These are phyloP conservation scores for Chauna torquata DNA, from an alignment of 2,113 vertebrate species.

Conservation along the genomic window DNA sequence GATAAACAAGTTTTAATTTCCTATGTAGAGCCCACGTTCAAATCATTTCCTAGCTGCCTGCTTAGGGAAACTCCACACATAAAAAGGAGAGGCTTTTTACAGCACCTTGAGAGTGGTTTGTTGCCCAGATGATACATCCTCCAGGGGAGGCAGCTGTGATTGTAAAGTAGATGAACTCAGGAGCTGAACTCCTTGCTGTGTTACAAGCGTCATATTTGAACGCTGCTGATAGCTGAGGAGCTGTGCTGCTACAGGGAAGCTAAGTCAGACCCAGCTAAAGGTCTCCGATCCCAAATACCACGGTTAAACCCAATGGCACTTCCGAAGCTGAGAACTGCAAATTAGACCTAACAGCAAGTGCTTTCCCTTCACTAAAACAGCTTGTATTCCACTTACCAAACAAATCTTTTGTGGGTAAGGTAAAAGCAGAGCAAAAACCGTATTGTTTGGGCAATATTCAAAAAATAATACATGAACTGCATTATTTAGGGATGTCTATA, in stretches of 20 bases:
- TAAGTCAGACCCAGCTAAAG: neutral
- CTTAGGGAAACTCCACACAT: neutral
- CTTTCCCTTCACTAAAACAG: neutral
- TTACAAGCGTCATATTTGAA: neutral
- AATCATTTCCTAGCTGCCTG: neutral
- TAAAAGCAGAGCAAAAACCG: neutral
- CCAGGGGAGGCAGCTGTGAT: neutral
- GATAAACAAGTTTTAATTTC: conserved; percentile 15
- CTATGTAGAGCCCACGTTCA: neutral
- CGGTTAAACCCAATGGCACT: neutral
- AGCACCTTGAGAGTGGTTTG: neutral
- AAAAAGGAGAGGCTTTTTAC: neutral
- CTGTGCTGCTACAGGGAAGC: accelerated
- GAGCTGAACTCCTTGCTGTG: neutral
- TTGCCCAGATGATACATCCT: conserved; percentile 26
- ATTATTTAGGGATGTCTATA: neutral
- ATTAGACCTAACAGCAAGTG: neutral
- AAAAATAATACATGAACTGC: neutral
- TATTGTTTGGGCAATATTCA: neutral
- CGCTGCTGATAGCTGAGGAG: neutral
- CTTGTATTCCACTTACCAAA: neutral
- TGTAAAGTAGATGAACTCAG: neutral
- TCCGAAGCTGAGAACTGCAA: neutral
- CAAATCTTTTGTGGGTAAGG: neutral
- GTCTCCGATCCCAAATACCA: neutral